Conservation (phyloP, 2,888 invertebrate species). For the Cerceris rybyensis region DNA sequence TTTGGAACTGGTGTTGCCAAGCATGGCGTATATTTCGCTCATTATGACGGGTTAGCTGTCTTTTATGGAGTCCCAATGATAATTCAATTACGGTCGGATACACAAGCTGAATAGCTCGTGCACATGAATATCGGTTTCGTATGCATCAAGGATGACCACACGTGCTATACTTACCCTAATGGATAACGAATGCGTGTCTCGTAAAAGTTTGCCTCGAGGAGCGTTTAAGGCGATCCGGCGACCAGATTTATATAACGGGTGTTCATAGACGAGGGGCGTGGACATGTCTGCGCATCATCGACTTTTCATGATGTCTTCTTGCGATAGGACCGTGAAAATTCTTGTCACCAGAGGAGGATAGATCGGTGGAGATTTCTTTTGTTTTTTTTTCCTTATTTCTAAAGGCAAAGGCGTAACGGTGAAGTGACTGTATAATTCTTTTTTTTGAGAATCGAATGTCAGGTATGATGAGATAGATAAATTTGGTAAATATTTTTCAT, state of each 20-base stretch:
- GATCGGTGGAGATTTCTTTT: neutral
- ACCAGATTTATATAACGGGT: conserved; percentile 63
- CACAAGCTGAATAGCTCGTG: conserved; percentile 50
- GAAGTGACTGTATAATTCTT: too few species aligned
- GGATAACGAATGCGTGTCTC: conserved; percentile 69
- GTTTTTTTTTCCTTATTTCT: conserved; percentile 4
- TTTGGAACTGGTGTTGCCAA: neutral
- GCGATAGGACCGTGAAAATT: conserved; percentile 15
- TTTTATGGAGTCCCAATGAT: conserved; percentile 63
- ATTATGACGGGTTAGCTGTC: conserved; percentile 53
- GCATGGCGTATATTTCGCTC: conserved; percentile 43
- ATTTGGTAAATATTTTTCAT: too few species aligned
- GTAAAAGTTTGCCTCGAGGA: conserved; percentile 64
- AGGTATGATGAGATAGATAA: too few species aligned
- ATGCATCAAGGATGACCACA: conserved; percentile 49
- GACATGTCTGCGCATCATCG: conserved; percentile 21
- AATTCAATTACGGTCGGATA: conserved; percentile 68
- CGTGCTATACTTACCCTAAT: conserved; percentile 67
- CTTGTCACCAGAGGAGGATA: neutral
- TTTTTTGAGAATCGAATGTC: too few species aligned
- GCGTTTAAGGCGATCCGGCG: conserved; percentile 60
- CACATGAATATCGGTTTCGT: conserved; percentile 56
- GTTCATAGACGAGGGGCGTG: conserved; percentile 31
- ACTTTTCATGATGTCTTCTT: conserved; percentile 8
- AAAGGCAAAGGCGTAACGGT: too few species aligned